Evolutionary conservation across 2,888 invertebrate species (phyloP).

Genomic region (Caenorhabditis sinica): DNA sequence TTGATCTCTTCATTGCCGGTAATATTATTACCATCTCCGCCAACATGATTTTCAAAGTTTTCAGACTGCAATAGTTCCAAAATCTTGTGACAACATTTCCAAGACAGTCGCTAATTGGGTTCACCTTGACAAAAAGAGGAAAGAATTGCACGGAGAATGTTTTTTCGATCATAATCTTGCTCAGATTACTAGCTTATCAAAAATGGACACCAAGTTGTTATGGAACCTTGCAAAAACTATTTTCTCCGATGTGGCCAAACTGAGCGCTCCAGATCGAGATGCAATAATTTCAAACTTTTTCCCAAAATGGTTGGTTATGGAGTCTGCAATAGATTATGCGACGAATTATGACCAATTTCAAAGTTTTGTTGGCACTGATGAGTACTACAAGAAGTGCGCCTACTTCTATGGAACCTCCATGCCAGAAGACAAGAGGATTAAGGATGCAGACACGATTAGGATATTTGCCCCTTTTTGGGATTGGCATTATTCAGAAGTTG

Average conservation of each 20-base stretch:
- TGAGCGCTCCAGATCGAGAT: slow-evolving; percentile 1
- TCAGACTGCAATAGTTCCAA: slow-evolving; percentile 13
- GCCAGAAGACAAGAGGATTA: slow-evolving; percentile 15
- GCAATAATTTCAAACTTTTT: slow-evolving; percentile 23
- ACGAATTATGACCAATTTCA: slow-evolving; percentile 14
- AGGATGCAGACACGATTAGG: slow-evolving; percentile 23
- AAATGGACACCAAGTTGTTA: slow-evolving; percentile 12
- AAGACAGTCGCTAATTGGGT: slow-evolving; percentile 28
- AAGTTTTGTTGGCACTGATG: slow-evolving; percentile 18
- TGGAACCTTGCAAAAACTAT: slow-evolving; percentile 18
- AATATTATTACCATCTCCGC: too few relatives aligned
- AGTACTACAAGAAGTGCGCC: slow-evolving; percentile 23
- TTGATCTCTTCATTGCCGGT: slow-evolving; percentile 20
- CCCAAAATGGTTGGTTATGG: slow-evolving; percentile 34
- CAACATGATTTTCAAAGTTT: background rate
- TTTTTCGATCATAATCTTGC: slow-evolving; percentile 21
- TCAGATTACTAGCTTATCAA: slow-evolving; percentile 10
- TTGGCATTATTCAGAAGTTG: slow-evolving; percentile 37
- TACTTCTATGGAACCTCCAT: slow-evolving; percentile 25
- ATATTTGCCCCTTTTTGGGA: slow-evolving; percentile 27
- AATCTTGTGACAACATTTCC: slow-evolving; percentile 25
- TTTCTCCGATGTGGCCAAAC: slow-evolving; percentile 23
- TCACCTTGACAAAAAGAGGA: slow-evolving; percentile 10
- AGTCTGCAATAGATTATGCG: slow-evolving; percentile 17
- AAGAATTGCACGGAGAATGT: slow-evolving; percentile 16